Conservation (phyloP, 2,888 invertebrate species). For the Pseudeuparius sepicola region DNA sequence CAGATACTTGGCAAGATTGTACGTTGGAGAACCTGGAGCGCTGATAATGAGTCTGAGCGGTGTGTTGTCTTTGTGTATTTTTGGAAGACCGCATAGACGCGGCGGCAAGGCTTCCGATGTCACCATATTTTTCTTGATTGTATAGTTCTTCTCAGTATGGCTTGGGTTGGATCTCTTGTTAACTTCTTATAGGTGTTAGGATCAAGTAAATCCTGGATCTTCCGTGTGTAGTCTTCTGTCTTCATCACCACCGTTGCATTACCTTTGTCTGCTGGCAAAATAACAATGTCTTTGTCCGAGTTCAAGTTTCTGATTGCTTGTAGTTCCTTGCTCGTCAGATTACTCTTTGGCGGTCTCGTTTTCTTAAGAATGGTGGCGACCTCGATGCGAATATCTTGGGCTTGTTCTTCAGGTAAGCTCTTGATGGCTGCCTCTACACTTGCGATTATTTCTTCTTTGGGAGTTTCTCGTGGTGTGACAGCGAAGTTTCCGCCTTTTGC, state of each 20-base stretch:
- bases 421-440: neutral
- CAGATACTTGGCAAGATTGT: no score
- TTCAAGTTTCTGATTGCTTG: neutral
- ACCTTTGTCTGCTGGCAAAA: neutral
- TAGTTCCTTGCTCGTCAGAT: neutral
- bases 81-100: no score
- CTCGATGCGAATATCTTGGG: neutral
- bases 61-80: no score
- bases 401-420: neutral
- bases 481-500: constrained; percentile 1
- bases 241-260: neutral
- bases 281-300: neutral
- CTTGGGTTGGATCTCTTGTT: neutral
- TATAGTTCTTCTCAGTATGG: neutral
- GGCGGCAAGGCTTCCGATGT: no score
- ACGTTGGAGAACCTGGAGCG: no score
- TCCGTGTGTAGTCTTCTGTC: neutral
- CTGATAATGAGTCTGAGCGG: no score
- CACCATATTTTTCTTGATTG: no score
- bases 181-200: constrained; percentile 1
- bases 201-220: neutral
- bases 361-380: neutral
- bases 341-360: neutral
- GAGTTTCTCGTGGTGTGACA: neutral
- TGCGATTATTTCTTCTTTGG: neutral